phyloP scores from a whole-genome alignment of 2,113 vertebrate species.

The Nothoprocta perdicaria region DNA sequence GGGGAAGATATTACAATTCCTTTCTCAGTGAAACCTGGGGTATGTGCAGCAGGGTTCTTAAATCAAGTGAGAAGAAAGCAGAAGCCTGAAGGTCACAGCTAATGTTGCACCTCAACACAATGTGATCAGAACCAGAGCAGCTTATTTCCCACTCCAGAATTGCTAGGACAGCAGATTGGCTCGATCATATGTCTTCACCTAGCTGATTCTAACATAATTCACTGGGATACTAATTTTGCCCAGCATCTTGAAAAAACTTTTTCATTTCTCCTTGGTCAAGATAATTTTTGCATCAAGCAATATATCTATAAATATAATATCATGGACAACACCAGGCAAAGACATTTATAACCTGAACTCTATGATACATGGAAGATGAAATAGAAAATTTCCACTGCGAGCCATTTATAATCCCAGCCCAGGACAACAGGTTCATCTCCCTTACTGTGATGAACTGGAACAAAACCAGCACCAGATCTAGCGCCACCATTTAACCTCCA shows the following conservation, averaged over 20 bases:
- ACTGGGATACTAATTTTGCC: background rate
- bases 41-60: background rate
- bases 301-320: background rate
- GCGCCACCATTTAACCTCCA: background rate
- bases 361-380: background rate
- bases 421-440: background rate
- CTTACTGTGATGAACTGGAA: background rate
- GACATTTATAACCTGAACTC: background rate
- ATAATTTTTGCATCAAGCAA: background rate
- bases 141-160: background rate
- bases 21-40: background rate
- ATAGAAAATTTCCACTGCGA: background rate
- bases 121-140: background rate
- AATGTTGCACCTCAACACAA: background rate
- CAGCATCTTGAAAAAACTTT: background rate
- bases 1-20: background rate
- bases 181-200: background rate
- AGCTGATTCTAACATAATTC: background rate
- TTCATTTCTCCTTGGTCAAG: background rate
- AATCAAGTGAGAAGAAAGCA: background rate
- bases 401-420: background rate
- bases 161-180: background rate
- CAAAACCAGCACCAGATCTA: background rate
- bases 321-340: background rate
- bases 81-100: background rate